Evolutionary conservation across 2,888 invertebrate genomes (phyloP).

Genomic region (Psylliodes chrysocephalus): DNA sequence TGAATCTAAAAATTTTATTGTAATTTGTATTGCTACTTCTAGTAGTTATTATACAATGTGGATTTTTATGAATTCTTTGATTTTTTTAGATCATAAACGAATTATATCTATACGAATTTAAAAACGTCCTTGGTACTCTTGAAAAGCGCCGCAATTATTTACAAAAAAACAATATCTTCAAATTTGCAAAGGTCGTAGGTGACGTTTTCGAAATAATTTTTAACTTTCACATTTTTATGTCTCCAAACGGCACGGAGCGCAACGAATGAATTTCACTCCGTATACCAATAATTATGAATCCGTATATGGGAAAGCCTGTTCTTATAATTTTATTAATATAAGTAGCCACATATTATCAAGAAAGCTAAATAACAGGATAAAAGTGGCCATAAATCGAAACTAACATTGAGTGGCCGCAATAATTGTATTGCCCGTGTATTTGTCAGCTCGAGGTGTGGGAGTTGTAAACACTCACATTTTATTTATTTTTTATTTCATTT

Average conservation of each 20-base stretch:
- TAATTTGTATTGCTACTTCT: no score
- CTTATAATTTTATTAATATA: conserved; percentile 27
- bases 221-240: conserved; percentile 33
- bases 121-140: no score
- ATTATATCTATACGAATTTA: no score
- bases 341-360: conserved; percentile 23
- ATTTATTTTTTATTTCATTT: no score
- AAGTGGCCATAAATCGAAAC: conserved; percentile 7
- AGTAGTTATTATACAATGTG: no score
- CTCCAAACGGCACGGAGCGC: conserved; percentile 12
- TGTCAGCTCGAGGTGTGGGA: not conserved
- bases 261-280: conserved; percentile 19
- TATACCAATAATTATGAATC: conserved; percentile 18
- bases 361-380: conserved; percentile 14
- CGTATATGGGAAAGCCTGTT: conserved; percentile 26
- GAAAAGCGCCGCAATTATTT: no score
- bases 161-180: no score
- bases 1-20: no score
- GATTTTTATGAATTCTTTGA: no score
- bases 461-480: no score
- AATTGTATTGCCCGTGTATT: not conserved
- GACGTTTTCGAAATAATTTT: conserved; percentile 21
- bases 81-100: no score
- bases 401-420: not conserved
- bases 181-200: conserved; percentile 28